These are phyloP conservation scores for Vulpes lagopus DNA, from an alignment of 2,113 vertebrate species.

Conservation along the genomic window DNA sequence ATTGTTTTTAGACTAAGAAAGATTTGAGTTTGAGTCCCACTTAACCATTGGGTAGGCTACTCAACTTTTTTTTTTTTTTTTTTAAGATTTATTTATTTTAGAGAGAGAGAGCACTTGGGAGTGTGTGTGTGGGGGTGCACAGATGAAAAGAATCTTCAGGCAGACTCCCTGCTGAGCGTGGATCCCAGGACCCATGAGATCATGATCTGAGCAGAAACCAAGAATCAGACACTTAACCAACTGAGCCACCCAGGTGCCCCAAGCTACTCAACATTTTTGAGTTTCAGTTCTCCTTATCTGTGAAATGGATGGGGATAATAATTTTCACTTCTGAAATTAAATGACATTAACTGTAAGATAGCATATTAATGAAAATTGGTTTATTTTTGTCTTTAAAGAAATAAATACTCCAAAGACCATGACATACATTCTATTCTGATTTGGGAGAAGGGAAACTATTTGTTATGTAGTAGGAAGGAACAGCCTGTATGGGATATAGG, in stretches of 20 bases:
- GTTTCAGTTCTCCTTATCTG: constrained; percentile 1
- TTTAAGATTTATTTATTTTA: neutral
- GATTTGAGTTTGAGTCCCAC: neutral
- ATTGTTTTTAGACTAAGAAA: constrained; percentile 26
- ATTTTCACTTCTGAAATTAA: constrained; percentile 53
- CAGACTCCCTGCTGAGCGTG: neutral
- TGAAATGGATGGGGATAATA: neutral
- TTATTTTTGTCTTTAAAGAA: constrained; percentile 52
- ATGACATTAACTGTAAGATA: neutral
- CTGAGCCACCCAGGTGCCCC: neutral
- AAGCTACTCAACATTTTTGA: constrained; percentile 5
- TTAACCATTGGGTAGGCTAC: neutral
- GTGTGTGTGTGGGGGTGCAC: neutral
- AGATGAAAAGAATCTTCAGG: neutral
- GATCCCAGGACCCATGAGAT: too few species aligned
- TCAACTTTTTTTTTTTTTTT: neutral
- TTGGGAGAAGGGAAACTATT: neutral
- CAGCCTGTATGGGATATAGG: neutral
- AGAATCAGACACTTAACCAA: neutral
- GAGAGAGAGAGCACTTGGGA: neutral
- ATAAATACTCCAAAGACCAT: neutral
- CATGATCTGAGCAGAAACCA: too few species aligned
- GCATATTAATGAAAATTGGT: neutral
- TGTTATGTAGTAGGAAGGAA: neutral
- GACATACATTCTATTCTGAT: constrained; percentile 23